A percentile compares a stretch with the other conserved stretches of the same genome.
These are phyloP conservation scores for Pandion haliaetus DNA, from an alignment of 2,113 vertebrate genomes.

Conservation along the genomic window DNA sequence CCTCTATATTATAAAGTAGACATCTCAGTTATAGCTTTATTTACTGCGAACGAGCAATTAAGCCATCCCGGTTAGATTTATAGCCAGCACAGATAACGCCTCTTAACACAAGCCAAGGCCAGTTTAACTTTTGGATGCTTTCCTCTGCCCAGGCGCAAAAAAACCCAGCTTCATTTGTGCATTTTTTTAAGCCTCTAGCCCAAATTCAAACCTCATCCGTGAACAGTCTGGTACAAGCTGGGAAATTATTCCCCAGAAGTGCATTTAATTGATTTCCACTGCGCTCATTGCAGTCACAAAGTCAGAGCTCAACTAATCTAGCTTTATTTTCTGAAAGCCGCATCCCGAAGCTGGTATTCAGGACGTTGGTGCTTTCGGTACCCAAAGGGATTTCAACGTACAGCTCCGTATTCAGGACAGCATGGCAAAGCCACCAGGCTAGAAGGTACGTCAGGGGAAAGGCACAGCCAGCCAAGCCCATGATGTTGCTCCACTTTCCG, in stretches of 20 bases:
- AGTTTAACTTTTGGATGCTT: not conserved
- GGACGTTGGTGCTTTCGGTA: not conserved
- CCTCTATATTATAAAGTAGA: not conserved
- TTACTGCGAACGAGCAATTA: constrained; percentile 35
- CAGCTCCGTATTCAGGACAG: not conserved
- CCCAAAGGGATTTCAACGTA: not conserved
- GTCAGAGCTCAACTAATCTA: not conserved
- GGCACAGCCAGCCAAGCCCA: not conserved
- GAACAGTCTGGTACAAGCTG: not conserved
- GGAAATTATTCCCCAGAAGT: not conserved
- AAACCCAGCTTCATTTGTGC: not conserved
- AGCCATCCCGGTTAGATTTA: not conserved
- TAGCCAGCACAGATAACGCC: not conserved
- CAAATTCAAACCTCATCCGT: not conserved
- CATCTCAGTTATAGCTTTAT: constrained; percentile 8
- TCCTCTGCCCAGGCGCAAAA: not conserved
- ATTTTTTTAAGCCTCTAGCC: not conserved
- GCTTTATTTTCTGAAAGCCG: not conserved
- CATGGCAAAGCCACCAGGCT: not conserved
- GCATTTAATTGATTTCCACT: not conserved
- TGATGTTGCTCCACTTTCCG: not conserved
- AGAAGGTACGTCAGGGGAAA: not conserved
- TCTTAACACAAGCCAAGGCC: not conserved
- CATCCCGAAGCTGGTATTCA: not conserved
- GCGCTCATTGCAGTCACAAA: not conserved